A percentile compares a stretch with the other conserved stretches of the same genome.
Conservation (phyloP, 2,888 invertebrate genomes). For the Philonicus albiceps region DNA sequence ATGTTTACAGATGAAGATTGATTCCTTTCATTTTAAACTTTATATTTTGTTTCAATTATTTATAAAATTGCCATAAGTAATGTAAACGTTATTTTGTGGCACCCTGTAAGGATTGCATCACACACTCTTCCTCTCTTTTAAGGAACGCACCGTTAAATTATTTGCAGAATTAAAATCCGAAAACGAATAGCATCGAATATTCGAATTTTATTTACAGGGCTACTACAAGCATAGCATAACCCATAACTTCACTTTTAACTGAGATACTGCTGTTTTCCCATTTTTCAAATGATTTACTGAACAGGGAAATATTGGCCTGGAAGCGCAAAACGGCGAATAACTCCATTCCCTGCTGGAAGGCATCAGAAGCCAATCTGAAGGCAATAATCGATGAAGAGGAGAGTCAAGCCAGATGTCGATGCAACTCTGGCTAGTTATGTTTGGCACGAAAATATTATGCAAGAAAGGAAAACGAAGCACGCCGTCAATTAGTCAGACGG, state of each 20-base stretch:
- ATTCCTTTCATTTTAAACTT: too few relatives aligned
- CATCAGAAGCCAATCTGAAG: neutral
- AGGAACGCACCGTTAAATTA: too few relatives aligned
- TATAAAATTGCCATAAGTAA: too few relatives aligned
- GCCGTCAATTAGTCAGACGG: constrained; percentile 19
- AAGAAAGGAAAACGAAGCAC: constrained; percentile 23
- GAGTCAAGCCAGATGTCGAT: neutral
- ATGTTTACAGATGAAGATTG: too few relatives aligned
- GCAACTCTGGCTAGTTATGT: neutral
- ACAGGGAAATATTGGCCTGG: neutral
- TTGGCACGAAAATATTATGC: constrained; percentile 18
- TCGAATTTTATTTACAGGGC: too few relatives aligned
- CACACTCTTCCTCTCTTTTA: too few relatives aligned
- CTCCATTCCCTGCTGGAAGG: neutral
- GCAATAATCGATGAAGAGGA: neutral
- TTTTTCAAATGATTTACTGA: neutral
- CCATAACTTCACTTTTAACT: neutral
- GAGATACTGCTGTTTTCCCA: neutral
- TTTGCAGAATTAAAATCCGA: too few relatives aligned
- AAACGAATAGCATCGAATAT: too few relatives aligned
- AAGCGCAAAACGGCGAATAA: neutral
- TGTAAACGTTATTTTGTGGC: too few relatives aligned
- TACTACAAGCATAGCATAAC: neutral
- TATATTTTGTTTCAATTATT: too few relatives aligned
- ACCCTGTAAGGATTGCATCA: too few relatives aligned